Percentiles rank a stretch among this genome's conserved stretches.
Conservation (phyloP, 2,888 invertebrate species). For the Oscheius onirici region DNA sequence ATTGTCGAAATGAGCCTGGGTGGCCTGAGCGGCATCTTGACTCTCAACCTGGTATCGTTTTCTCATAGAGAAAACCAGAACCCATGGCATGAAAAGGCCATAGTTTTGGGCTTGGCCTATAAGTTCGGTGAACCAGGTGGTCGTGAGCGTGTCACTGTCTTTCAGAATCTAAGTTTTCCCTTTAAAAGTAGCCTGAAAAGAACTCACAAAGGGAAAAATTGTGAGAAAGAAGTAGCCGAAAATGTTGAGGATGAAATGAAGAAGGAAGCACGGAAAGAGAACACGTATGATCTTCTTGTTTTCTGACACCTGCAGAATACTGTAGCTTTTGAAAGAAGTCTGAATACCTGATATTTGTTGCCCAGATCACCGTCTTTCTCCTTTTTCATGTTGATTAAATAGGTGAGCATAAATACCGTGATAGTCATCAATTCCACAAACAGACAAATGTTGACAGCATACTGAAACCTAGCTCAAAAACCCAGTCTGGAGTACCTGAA, state of each 20-base stretch:
- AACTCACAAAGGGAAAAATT: too few relatives aligned
- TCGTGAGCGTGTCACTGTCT: neutral
- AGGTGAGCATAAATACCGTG: neutral
- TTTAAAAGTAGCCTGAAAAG: too few relatives aligned
- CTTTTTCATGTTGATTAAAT: neutral
- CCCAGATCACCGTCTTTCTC: too few relatives aligned
- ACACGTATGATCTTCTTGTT: neutral
- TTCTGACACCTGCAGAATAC: neutral
- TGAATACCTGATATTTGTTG: too few relatives aligned
- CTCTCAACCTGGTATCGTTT: neutral
- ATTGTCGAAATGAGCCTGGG: too few relatives aligned
- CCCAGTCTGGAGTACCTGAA: neutral
- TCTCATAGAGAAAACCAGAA: neutral
- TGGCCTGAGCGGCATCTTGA: too few relatives aligned
- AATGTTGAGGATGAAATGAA: neutral
- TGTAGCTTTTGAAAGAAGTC: too few relatives aligned
- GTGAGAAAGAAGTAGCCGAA: neutral
- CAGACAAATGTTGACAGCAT: neutral
- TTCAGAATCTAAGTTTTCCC: neutral
- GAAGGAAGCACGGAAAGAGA: neutral
- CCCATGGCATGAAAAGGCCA: neutral
- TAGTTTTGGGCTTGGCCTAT: neutral
- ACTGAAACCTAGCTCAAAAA: neutral
- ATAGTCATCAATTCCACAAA: constrained; percentile 2
- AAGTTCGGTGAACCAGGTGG: neutral